Evolutionary conservation across 2,888 invertebrate species (phyloP), one percentile per base, ranked within the genome.

Genomic region (Ethmia dodecea): DNA sequence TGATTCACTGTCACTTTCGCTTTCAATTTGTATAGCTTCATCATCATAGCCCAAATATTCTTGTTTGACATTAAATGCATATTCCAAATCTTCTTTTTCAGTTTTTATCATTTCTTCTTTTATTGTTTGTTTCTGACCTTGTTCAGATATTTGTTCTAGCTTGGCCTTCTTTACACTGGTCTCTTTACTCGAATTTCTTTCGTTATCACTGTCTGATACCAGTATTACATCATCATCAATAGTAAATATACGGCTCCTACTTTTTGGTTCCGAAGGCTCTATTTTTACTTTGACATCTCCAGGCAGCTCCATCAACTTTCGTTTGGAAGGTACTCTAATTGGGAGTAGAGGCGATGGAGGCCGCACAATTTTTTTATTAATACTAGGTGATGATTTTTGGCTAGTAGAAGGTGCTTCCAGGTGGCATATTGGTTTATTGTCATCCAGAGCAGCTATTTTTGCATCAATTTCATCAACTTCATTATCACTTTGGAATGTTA

Each of bases 1-100:
- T 33, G 84, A 79, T 48, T 87, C 88, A 59, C 88, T 88, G 31
- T 88, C 87, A 56, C 84, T 87, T 20, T 86, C 80, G 57, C 74
- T 75, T 31, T 76, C 76, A 33, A 83, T 57, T 46, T 57, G 50
- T 46, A 79, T 74, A 26, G 62, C 55, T 45, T 74, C 77, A 55
- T 79, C 74, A 55, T 79, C 74, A 64, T 72, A 71, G 14, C 65
- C 68, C 22, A 72, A 50, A 51, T 74, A 71, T 49, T 81, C 77
- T 48, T 81, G 78, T 49, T 81, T 84, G 2, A 83, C 64, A 56
- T 65, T 63, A 53, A 78, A 80, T 14, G 68, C 68, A 66, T 60
- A 74, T 35, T 75, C 64, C 35, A 68, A 49, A 35, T 63, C 57
- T 40, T 73, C 70, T 60, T 61, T 67, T 49, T 75, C 78, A 52